These are phyloP conservation scores for Orthonyx spaldingii DNA, from an alignment of 2,113 vertebrate species.

Conservation along the genomic window DNA sequence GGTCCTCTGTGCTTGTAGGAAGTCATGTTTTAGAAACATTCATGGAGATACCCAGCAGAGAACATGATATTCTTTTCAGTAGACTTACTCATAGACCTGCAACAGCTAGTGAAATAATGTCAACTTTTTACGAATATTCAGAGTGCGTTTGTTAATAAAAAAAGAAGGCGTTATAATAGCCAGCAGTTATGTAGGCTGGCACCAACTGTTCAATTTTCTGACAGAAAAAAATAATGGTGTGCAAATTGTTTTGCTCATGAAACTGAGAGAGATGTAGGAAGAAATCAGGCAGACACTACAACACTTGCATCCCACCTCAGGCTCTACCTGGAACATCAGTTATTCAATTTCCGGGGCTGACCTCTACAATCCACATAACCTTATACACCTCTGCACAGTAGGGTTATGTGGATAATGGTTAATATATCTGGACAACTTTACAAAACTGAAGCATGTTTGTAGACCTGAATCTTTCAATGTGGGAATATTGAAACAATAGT, in stretches of 20 bases:
- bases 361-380: neutral
- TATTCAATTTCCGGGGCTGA: neutral
- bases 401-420: neutral
- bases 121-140: conserved; percentile 39
- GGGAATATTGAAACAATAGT: neutral
- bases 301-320: neutral
- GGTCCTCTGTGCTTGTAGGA: neutral
- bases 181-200: neutral
- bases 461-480: neutral
- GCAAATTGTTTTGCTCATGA: neutral
- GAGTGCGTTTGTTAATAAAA: neutral
- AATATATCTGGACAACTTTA: neutral
- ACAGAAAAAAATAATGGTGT: neutral
- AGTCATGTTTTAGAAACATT: conserved; percentile 27
- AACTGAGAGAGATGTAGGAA: neutral
- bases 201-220: conserved; percentile 1
- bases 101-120: conserved; percentile 5
- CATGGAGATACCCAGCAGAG: neutral
- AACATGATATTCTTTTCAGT: neutral
- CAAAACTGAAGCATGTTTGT: neutral
- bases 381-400: neutral
- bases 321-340: neutral
- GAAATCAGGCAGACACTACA: neutral
- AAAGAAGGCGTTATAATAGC: neutral
- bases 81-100: neutral